Base-by-base conservation (phyloP, 2,888 invertebrate species). In the Platynereis dumerilii region DNA sequence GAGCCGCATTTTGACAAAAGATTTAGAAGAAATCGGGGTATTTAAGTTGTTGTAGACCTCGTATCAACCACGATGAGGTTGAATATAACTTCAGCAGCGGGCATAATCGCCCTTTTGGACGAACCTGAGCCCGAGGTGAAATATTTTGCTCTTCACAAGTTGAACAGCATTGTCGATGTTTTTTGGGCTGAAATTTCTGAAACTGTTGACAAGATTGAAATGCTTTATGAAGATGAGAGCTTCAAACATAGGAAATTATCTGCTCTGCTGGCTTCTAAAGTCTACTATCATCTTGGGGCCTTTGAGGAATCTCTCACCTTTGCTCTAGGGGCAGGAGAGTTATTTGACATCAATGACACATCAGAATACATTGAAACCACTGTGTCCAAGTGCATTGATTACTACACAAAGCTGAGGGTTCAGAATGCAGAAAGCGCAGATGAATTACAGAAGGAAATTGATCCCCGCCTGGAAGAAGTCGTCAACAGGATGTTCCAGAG, bases 151-250 rank as follows among this genome's bases (percentile, higher is more conserved):
- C 85, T 98, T 76, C 91, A 91, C 80, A 95, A 96, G 82, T 87
- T 98, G 76, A 92, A 97, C 85, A 89, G 90, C 80, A 93, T 98
- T 78, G 96, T 97, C 0, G 95, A 97, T 84, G 93, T 95, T 83
- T 98, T 98, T 86, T 98, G 97, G 97, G 94, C 97, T 10, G 97
- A 98, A 87, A 97, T 98, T 76, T 96, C 96, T 0, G 97, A 98
- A 85, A 93, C 96, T 17, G 94, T 98, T 76, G 93, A 93, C 79
- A 97, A 96, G 86, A 96, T 98, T 53, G 98, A 99, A 87, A 93
- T 94, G 82, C 87, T 99, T 29, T 94, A 96, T 80, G 98, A 98
- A 86, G 95, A 97, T 80, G 90, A 92, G 79, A 87, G 87, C 92
- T 99, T 84, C 79, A 83, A 72, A 89, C 92, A 96, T 80, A 92